Conservation (phyloP, 2,797 vertebrate genomes). For the Rhodeus uyekii region DNA sequence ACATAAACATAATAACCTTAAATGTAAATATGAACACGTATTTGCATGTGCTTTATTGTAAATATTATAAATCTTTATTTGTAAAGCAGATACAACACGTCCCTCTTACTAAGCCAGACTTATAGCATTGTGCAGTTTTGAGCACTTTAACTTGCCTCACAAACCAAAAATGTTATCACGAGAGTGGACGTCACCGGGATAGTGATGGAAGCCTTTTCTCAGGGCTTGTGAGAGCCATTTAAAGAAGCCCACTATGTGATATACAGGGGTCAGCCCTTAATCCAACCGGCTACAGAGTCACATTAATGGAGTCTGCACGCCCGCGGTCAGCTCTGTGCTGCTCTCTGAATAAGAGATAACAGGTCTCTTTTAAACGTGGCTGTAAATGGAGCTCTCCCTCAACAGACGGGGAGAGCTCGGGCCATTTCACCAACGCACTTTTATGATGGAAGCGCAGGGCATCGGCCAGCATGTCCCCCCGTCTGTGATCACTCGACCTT, state of each 20-base stretch:
- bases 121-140: neutral
- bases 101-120: neutral
- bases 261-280: conserved; percentile 40
- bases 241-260: conserved; percentile 31
- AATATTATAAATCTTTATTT: neutral
- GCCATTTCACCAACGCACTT: conserved; percentile 15
- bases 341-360: conserved; percentile 55
- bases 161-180: neutral
- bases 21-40: neutral
- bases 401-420: neutral
- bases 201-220: conserved; percentile 15
- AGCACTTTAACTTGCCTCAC: neutral
- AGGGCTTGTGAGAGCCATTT: conserved; percentile 16
- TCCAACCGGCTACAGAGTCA: conserved; percentile 40
- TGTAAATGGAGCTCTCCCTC: conserved; percentile 33
- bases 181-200: conserved; percentile 5
- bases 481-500: conserved; percentile 52
- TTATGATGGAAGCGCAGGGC: conserved; percentile 37
- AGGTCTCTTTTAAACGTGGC: conserved; percentile 43
- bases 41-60: neutral
- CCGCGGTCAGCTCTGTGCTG: conserved; percentile 31
- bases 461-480: conserved; percentile 6
- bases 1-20: neutral
- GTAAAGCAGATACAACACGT: neutral
- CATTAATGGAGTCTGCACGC: conserved; percentile 48